A percentile compares a stretch with the other conserved stretches of the same genome.
phyloP scores from a whole-genome alignment of 35 echinoderm and acorn worm genomes.

The Apostichopus japonicus region DNA sequence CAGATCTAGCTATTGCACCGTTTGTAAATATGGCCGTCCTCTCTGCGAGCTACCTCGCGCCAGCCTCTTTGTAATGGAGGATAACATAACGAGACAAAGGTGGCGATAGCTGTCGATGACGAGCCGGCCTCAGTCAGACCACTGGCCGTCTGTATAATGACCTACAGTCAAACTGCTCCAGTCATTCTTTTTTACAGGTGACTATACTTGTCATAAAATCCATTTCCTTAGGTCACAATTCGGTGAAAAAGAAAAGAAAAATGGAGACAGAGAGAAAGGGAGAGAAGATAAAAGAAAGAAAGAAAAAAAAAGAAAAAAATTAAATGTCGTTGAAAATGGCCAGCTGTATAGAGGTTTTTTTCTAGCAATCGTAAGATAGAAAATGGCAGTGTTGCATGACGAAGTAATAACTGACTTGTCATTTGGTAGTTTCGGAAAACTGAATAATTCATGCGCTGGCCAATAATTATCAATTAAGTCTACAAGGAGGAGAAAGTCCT shows the following conservation, averaged over 20 bases:
- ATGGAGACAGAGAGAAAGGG: too few species aligned
- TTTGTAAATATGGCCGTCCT: too few species aligned
- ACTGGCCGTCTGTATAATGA: conserved; percentile 37
- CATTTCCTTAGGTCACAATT: conserved; percentile 35
- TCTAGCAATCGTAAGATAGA: too few species aligned
- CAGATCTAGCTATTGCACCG: too few species aligned
- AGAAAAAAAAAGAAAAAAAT: background rate
- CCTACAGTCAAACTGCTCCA: conserved; percentile 21
- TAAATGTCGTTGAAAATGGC: background rate
- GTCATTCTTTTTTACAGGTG: conserved; percentile 29
- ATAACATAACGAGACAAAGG: conserved; percentile 1
- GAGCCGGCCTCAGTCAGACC: conserved; percentile 30
- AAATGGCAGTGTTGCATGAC: background rate
- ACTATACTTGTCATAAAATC: conserved; percentile 23
- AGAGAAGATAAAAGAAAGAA: background rate
- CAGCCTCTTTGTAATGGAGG: background rate
- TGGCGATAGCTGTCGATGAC: background rate
- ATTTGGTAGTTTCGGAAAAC: background rate
- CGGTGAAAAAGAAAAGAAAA: background rate
- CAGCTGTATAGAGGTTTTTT: background rate
- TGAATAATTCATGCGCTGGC: background rate
- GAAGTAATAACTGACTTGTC: conserved; percentile 15
- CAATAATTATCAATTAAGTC: too few species aligned
- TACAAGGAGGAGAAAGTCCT: background rate
- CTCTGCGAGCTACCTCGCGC: background rate